Percentiles rank a stretch among this genome's conserved stretches.
Conservation (phyloP, 2,113 vertebrate genomes). For the Pollachius pollachius region DNA sequence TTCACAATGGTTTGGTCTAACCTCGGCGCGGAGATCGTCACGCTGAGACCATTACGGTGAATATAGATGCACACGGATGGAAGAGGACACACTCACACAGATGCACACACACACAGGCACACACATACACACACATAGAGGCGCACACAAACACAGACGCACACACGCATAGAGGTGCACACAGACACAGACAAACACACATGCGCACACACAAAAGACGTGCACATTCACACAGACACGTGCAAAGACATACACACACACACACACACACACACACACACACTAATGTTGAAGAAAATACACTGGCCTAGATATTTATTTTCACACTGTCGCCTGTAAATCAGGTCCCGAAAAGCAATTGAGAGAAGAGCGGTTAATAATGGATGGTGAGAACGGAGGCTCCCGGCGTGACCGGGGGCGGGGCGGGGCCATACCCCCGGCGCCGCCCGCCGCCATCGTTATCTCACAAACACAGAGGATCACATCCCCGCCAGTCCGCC, state of each 20-base stretch:
- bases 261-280: too few species aligned
- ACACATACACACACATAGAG: neutral
- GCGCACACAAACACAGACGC: too few species aligned
- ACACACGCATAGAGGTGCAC: neutral
- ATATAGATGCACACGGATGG: slow-evolving; percentile 10
- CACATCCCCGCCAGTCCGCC: slow-evolving; percentile 11
- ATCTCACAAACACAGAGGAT: slow-evolving; percentile 29
- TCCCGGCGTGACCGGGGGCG: slow-evolving; percentile 34
- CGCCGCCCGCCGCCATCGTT: slow-evolving; percentile 15
- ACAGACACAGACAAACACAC: neutral
- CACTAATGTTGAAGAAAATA: slow-evolving; percentile 17
- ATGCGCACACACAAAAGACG: neutral
- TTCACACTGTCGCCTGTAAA: slow-evolving; percentile 44
- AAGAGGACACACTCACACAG: slow-evolving; percentile 1
- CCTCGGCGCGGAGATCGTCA: slow-evolving; percentile 7
- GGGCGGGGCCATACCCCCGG: slow-evolving; percentile 23
- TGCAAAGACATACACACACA: too few species aligned
- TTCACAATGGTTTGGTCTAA: slow-evolving; percentile 38
- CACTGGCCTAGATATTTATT: slow-evolving; percentile 36
- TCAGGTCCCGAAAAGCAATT: slow-evolving; percentile 38
- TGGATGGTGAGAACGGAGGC: slow-evolving; percentile 44
- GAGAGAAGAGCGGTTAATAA: slow-evolving; percentile 39
- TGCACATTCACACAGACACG: neutral
- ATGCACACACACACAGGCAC: neutral
- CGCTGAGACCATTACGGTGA: slow-evolving; percentile 30